A percentile compares a stretch with the other conserved stretches of the same genome.
Conservation (phyloP, 2,888 invertebrate species). For the Elmis aenea region DNA sequence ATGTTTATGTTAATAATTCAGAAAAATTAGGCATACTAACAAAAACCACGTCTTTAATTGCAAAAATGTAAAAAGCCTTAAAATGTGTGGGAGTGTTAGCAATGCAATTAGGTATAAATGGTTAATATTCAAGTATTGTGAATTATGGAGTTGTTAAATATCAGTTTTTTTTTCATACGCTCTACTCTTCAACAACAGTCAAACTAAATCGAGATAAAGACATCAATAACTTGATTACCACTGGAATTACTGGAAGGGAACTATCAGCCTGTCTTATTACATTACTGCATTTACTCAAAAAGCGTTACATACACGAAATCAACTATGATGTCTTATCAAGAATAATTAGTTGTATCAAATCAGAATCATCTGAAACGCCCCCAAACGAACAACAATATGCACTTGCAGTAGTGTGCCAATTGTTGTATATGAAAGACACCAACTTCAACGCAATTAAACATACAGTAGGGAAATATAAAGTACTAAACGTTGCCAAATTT, state of each 20-base stretch:
- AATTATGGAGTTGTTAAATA: too few relatives aligned
- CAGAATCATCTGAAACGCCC: conserved; percentile 14
- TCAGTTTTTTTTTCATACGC: not conserved
- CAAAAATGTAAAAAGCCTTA: too few relatives aligned
- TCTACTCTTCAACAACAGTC: conserved; percentile 8
- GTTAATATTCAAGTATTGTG: too few relatives aligned
- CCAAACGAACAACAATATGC: conserved; percentile 28
- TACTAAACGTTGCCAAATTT: conserved; percentile 2
- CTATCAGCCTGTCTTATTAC: conserved; percentile 29
- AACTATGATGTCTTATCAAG: conserved; percentile 28
- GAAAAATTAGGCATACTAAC: too few relatives aligned
- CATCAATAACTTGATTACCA: conserved; percentile 15
- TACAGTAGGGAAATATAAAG: conserved; percentile 22
- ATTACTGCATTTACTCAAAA: conserved; percentile 36
- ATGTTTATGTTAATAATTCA: too few relatives aligned
- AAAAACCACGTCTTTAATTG: too few relatives aligned
- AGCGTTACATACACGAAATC: conserved; percentile 29
- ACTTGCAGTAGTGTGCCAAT: conserved; percentile 36
- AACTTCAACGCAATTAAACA: conserved; percentile 33
- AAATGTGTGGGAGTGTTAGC: too few relatives aligned
- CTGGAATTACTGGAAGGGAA: conserved; percentile 24
- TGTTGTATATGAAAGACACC: conserved; percentile 28
- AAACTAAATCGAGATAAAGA: conserved; percentile 13
- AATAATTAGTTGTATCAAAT: conserved; percentile 30
- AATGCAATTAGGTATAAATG: too few relatives aligned